phyloP scores from a whole-genome alignment of 92 coral and sea anemone genomes.

The Diadumene lineata region DNA sequence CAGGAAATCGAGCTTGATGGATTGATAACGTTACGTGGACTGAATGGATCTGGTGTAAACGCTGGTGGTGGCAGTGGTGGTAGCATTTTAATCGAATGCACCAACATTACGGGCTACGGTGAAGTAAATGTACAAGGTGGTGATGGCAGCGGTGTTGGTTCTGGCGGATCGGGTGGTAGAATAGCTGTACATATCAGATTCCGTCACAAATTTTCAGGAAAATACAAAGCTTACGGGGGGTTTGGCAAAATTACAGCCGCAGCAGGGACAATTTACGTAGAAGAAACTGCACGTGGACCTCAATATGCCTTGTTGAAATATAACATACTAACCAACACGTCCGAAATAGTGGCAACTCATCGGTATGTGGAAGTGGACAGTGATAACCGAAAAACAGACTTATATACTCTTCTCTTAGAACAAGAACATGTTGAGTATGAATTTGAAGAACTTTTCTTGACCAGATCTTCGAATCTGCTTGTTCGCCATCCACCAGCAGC shows the following conservation, averaged over 20 bases:
- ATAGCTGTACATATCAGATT: constrained; percentile 61
- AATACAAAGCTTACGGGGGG: constrained; percentile 56
- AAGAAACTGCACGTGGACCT: constrained; percentile 71
- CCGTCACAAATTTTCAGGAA: constrained; percentile 66
- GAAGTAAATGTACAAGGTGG: constrained; percentile 60
- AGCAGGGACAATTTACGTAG: constrained; percentile 67
- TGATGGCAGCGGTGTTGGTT: constrained; percentile 43
- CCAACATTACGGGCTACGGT: constrained; percentile 70
- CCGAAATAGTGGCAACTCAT: constrained; percentile 52
- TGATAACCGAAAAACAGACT: constrained; percentile 48
- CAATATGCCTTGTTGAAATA: constrained; percentile 68
- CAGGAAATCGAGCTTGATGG: constrained; percentile 63
- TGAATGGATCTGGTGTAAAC: constrained; percentile 49
- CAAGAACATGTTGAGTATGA: constrained; percentile 44
- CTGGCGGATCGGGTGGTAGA: constrained; percentile 67
- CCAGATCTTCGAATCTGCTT: constrained; percentile 49
- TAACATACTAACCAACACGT: constrained; percentile 48
- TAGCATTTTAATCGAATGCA: constrained; percentile 53
- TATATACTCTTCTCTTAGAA: constrained; percentile 46
- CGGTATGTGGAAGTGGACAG: constrained; percentile 49
- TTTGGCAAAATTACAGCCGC: constrained; percentile 53
- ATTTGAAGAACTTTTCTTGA: constrained; percentile 55
- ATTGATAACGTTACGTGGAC: constrained; percentile 51
- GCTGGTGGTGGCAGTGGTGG: constrained; percentile 78
- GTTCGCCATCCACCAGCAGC: constrained; percentile 53